Evolutionary conservation across 2,113 vertebrate species (phyloP), one percentile per base, ranked within the genome.

Genomic region (Fregetta grallaria): DNA sequence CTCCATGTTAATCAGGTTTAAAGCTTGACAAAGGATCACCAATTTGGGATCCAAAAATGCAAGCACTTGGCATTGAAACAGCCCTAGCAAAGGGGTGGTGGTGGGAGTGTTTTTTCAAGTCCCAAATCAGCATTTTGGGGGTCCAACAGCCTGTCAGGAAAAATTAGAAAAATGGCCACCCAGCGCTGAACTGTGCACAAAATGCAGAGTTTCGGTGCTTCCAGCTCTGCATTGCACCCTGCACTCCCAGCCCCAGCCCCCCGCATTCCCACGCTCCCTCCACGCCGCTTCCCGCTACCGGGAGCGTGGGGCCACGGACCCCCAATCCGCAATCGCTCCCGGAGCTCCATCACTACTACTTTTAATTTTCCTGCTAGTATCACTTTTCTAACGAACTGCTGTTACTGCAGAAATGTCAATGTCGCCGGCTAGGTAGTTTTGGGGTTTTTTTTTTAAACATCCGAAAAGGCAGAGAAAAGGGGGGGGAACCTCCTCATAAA

Each of bases 161-260:
- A 70, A 65, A 73, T 21, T 44, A 38, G 84, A 91, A 96, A 96
- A 94, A 96, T 95, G 93, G 96, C 95, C 95, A 95, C 96, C 66
- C 81, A 40, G 75, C 55, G 47, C 85, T 45, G 85, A 96, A 94
- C 88, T 92, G 84, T 80, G 92, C 92, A 86, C 67, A 58, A 94
- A 96, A 94, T 59, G 95, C 94, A 86, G 93, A 95, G 90, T 83
- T 96, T 82, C 26, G 23, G 75, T 15, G 80, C 76, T 63, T 56
- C 27, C 65, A 56, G 61, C 14, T 94, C 93, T 88, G 96, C 93
- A 96, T 49, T 86, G 94, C 93, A 90, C 79, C 79, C 88, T 74
- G 91, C 53, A 6, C 76, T 50, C 50, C 80, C 76, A 71, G 29
- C 58, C 74, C 65, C 70, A 40, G 88, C 45, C 50, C 66, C 56